phyloP scores from a whole-genome alignment of 2,113 vertebrate species.

The Dunckerocampus dactyliophorus region DNA sequence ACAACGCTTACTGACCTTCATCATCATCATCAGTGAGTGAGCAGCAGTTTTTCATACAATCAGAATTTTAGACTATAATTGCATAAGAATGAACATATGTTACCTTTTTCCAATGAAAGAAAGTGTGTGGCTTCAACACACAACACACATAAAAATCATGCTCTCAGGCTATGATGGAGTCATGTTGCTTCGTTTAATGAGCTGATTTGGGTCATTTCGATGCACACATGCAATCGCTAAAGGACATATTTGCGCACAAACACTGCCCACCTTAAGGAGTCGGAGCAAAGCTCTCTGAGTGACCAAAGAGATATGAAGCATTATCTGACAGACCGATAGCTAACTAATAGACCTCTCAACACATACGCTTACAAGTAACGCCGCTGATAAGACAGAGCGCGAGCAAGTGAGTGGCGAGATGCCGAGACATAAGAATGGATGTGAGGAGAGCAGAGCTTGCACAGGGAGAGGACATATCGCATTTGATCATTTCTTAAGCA shows the following conservation, averaged over 20 bases:
- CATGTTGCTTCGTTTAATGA: constrained; percentile 28
- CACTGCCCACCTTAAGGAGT: constrained; percentile 26
- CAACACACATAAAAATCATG: constrained; percentile 16
- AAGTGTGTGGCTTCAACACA: background rate
- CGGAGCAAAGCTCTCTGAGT: constrained; percentile 30
- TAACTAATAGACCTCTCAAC: constrained; percentile 63
- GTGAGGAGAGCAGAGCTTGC: constrained; percentile 19
- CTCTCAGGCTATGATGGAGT: constrained; percentile 21
- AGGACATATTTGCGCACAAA: constrained; percentile 18
- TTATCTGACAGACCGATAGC: constrained; percentile 54
- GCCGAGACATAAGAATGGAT: constrained; percentile 18
- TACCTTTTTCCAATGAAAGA: constrained; percentile 6
- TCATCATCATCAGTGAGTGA: constrained; percentile 21
- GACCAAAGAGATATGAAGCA: constrained; percentile 44
- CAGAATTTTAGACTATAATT: constrained; percentile 19
- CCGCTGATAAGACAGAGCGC: constrained; percentile 45
- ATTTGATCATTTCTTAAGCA: constrained; percentile 8
- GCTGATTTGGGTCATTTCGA: constrained; percentile 36
- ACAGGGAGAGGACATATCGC: constrained; percentile 17
- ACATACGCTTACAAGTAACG: constrained; percentile 48
- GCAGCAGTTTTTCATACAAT: constrained; percentile 30
- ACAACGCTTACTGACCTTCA: constrained; percentile 69
- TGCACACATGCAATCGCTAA: constrained; percentile 24
- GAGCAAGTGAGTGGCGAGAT: constrained; percentile 14
- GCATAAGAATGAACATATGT: constrained; percentile 8